Percentiles rank a stretch among this genome's conserved stretches.
Evolutionary conservation across 2,113 vertebrate genomes (phyloP).

Genomic region (Hymenochirus boettgeri): DNA sequence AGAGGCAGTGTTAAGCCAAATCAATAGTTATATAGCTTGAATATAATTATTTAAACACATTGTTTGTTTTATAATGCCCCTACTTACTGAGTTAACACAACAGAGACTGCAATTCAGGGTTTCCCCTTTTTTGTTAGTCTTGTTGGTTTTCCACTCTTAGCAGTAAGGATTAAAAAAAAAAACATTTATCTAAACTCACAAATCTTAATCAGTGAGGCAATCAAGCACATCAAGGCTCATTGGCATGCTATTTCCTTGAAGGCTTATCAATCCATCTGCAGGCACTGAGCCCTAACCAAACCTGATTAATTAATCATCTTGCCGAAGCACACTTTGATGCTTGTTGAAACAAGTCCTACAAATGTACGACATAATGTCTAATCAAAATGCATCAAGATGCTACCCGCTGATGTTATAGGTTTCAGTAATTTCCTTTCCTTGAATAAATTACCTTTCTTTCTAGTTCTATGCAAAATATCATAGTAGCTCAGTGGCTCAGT

Average conservation of each 20-base stretch:
- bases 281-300: conserved; percentile 70
- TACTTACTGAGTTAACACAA: background rate
- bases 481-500: too few relatives aligned
- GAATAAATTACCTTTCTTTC: conserved; percentile 55
- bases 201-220: conserved; percentile 59
- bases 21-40: too few relatives aligned
- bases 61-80: background rate
- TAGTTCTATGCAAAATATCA: background rate
- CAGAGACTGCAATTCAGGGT: conserved; percentile 39
- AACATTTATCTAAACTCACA: conserved; percentile 50
- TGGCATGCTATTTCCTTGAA: conserved; percentile 79
- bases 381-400: conserved; percentile 50
- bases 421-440: conserved; percentile 53
- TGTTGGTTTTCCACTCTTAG: conserved; percentile 44
- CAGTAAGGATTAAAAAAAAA: conserved; percentile 48
- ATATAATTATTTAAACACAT: too few relatives aligned
- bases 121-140: conserved; percentile 19
- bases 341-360: conserved; percentile 56
- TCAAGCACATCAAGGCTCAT: conserved; percentile 67
- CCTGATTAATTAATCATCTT: conserved; percentile 74
- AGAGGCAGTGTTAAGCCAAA: too few relatives aligned
- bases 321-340: conserved; percentile 72
- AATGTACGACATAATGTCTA: conserved; percentile 65
- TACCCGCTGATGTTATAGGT: conserved; percentile 43
- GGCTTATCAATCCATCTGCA: conserved; percentile 78